Conservation (phyloP, 2,888 invertebrate species). For the Cephus rjabovi region DNA sequence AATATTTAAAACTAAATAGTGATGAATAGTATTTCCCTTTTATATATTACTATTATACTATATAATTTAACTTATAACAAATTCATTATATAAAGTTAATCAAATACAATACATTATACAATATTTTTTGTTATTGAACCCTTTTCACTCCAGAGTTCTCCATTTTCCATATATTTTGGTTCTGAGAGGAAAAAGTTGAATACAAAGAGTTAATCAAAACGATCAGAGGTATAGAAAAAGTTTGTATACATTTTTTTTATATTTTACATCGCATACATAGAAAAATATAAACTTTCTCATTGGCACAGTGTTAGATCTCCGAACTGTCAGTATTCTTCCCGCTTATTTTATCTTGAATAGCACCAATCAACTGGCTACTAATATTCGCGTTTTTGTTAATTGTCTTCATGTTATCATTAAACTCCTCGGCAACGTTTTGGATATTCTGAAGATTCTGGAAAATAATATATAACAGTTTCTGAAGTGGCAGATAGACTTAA, state of each 20-base stretch:
- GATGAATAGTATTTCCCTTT: background rate
- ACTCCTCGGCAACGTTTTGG: conserved; percentile 23
- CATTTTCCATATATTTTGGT: no score
- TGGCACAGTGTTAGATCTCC: background rate
- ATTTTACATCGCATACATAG: conserved; percentile 13
- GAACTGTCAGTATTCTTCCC: background rate
- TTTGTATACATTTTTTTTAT: conserved; percentile 21
- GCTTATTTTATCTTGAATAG: background rate
- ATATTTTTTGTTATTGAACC: background rate
- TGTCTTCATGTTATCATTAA: conserved; percentile 21
- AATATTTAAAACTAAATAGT: background rate
- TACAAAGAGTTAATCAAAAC: background rate
- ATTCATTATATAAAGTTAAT: background rate
- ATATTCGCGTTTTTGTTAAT: conserved; percentile 22
- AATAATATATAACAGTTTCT: background rate
- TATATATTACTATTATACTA: no score
- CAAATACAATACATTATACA: background rate
- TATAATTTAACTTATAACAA: background rate
- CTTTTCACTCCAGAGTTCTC: no score
- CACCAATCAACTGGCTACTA: conserved; percentile 14
- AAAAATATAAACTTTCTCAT: conserved; percentile 5
- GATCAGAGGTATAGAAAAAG: background rate
- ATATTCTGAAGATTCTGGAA: conserved; percentile 34
- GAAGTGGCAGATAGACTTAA: background rate
- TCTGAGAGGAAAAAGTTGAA: no score